Conservation (phyloP, 2,888 invertebrate species). For the Onthophagus sagittarius region DNA sequence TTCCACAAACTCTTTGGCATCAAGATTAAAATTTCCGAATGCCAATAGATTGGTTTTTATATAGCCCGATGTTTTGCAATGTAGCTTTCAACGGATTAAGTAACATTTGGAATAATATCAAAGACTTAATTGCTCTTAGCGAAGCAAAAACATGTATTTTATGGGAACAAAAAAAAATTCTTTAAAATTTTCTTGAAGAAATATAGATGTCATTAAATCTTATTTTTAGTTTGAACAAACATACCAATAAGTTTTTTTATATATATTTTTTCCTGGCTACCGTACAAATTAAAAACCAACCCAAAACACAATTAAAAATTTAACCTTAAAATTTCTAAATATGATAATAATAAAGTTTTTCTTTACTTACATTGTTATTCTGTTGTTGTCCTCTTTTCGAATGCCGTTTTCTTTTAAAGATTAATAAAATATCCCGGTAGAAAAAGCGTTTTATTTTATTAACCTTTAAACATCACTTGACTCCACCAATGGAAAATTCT, state of each 20-base stretch:
- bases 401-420: slow-evolving; percentile 14
- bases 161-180: too few relatives aligned
- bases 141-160: too few relatives aligned
- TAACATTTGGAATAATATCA: background rate
- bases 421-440: slow-evolving; percentile 19
- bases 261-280: background rate
- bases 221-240: too few relatives aligned
- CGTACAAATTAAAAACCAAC: background rate
- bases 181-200: too few relatives aligned
- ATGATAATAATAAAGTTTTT: background rate
- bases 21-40: background rate
- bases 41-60: background rate
- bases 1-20: background rate
- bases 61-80: background rate
- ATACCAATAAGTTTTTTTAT: too few relatives aligned
- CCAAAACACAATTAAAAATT: background rate
- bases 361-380: slow-evolving; percentile 17
- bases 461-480: slow-evolving; percentile 17
- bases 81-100: background rate
- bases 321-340: background rate
- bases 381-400: slow-evolving; percentile 8
- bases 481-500: slow-evolving; percentile 6
- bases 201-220: too few relatives aligned
- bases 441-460: slow-evolving; percentile 18
- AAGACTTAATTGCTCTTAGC: background rate